Percentiles rank a stretch among this genome's conserved stretches.
These are phyloP conservation scores for Poicephalus meyeri DNA, from an alignment of 2,113 vertebrate species.

Conservation along the genomic window DNA sequence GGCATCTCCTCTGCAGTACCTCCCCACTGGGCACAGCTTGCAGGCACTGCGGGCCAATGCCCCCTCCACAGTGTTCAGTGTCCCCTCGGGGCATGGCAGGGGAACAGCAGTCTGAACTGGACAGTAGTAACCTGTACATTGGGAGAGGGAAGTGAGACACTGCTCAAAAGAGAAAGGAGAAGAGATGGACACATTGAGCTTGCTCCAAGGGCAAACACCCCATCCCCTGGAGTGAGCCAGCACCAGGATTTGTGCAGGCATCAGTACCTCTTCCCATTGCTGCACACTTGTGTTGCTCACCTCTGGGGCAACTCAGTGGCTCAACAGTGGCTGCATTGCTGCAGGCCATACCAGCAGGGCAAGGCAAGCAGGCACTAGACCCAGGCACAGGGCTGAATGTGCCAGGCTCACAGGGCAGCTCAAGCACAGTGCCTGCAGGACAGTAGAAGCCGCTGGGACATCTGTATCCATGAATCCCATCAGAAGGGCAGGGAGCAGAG, in stretches of 20 bases:
- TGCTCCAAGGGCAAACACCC: neutral
- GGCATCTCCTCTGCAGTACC: constrained; percentile 81
- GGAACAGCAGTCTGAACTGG: constrained; percentile 71
- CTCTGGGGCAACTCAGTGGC: constrained; percentile 80
- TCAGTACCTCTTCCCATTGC: no score
- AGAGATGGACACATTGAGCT: fast-evolving
- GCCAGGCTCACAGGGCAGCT: constrained; percentile 86
- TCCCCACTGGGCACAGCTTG: constrained; percentile 82
- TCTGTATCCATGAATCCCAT: constrained; percentile 80
- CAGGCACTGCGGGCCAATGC: constrained; percentile 75
- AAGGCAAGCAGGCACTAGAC: constrained; percentile 77
- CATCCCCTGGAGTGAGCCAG: neutral
- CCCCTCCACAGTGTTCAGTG: constrained; percentile 74
- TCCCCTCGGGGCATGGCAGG: constrained; percentile 82
- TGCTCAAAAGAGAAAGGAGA: neutral
- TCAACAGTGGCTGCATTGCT: constrained; percentile 71
- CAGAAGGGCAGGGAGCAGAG: constrained; percentile 73
- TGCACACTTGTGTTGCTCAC: constrained; percentile 33
- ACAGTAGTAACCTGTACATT: constrained; percentile 82
- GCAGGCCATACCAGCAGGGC: constrained; percentile 81
- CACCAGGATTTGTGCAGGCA: neutral
- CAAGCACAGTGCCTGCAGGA: constrained; percentile 75
- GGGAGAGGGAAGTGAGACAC: neutral
- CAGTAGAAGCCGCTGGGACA: constrained; percentile 87
- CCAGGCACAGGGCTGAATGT: constrained; percentile 82